Evolutionary conservation across 2,888 invertebrate genomes (phyloP), one percentile per base, ranked within the genome.

Genomic region (Pyrgus malvae): DNA sequence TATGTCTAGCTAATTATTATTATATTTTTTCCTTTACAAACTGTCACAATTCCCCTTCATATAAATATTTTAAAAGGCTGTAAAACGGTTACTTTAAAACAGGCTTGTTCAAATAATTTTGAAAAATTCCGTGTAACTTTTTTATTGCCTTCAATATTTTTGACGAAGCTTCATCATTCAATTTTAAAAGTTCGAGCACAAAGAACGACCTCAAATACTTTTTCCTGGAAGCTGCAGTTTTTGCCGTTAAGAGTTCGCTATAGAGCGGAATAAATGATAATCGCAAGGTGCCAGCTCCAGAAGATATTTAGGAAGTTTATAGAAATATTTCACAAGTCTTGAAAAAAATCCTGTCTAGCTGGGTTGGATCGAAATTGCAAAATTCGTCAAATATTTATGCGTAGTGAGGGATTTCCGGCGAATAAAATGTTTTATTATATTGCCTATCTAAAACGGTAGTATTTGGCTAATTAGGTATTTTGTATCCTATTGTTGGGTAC

Each of bases 231-330:
- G 44, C 51, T 51, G 51, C 31, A 45, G 51, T 45, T 51, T 51
- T 51, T 51, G 29, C 14, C 27, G 29, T 27, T 14, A 48, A 48
- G 48, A 29, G 51, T 51, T 37, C 12, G 51, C 44, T 37, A 29
- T 51, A 45, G 44, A 51, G 29, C 44, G 51, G 37, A 45, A 51
- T 51, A 51, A 51, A 51, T 51, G 51, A 51, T 37, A 51, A 51
- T 51, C 44, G 37, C 17, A 5, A 38, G 48, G 44, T 51, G 51
- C 37, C 51, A 29, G 37, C 37, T 19, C 44, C 51, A 51, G 51
- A 44, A 29, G 44, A 51, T 44, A 53, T 45, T 38, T 19, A 42
- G 45, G 37, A 21, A 31, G 25, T 45, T 29, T 45, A 19, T 29
- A 53, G 45, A 45, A 45, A 53, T 53, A 45, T 45, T 17, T 44